Base-by-base conservation (phyloP, 1,140 invertebrate species). In the Littorina saxatilis region DNA sequence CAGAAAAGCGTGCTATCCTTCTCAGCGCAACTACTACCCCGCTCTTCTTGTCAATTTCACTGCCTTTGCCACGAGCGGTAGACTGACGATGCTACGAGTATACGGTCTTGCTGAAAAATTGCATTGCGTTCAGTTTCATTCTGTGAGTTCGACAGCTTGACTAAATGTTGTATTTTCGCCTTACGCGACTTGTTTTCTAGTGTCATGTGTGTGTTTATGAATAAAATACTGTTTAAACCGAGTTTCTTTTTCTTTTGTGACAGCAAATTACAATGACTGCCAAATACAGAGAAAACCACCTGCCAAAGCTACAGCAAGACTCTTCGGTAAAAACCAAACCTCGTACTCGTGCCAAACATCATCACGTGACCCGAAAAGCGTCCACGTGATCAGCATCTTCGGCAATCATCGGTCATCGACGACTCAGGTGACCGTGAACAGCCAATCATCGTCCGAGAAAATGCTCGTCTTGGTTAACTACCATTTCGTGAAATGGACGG, bases 321-420 rank as follows among this genome's bases (percentile, higher is more conserved):
- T 80, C 2, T 40, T 55, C 11, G 79, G 79, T 35, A 35, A 39
- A 73, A 39, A 37, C 29, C 68, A 80, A 50, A 73, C 47, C 20
- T 55, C 50, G 2, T 80, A 73, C 52, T 23, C 43, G 17, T 80
- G 79, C 68, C 66, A 32, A 20, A 17, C 35, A 15, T 27, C 50
- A 2, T 40, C 50, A 55, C 47, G 55, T 47, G 17, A 35, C 47
- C 3, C 5, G 3, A 32, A 73, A n/a, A 27, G 43, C 20, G 50
- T 74, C 32, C 47, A 80, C 79, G 79, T 80, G 39, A 20, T 80
- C 43, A 80, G 79, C 50, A 80, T 80, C 5, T 80, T 80, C 23
- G 79, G 79, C 66, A 80, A 80, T 40, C 79, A 80, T 37, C 15
- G 70, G 27, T 27, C 79, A 1, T 1, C 32, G 0, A n/a, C 68